Base-by-base conservation (phyloP, 2,797 vertebrate genomes). In the Nannoperca australis region DNA sequence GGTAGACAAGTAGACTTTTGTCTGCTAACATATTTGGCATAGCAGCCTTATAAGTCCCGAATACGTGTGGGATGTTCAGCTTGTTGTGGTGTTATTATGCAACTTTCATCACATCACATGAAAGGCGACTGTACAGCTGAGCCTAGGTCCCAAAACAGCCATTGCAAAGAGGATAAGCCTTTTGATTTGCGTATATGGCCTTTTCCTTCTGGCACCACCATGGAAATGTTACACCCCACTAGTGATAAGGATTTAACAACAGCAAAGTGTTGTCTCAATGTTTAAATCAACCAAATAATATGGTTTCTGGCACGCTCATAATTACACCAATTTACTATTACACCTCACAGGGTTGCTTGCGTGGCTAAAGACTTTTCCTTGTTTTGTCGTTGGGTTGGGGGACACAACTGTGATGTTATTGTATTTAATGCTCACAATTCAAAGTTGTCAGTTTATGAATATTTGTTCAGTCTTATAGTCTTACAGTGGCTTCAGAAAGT, bases 331-430 rank as follows among this genome's bases (percentile, higher is more conserved):
- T 3, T 10, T 12, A 36, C n/a, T 15, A 12, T 60, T 42, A 14
- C 34, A 36, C 32, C 11, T 42, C 27, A 60, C n/a, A 64, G 8
- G 14, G 45, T 27, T 61, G 65, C 73, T 76, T 30, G 34, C 12
- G 59, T 70, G 76, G 54, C 72, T 75, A 32, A 66, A 62, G 11
- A 68, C 40, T 27, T 40, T 20, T 13, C 22, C n/a, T 53, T 13
- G 17, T 70, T 73, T 56, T 34, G 7, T 55, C 58, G 14, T 8
- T 45, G 3, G 11, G 44, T 22, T 40, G 20, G 50, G 50, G 9
- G 10, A 73, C 18, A 11, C 45, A 0, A 77, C 42, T 62, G 50
- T 27, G 40, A 53, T 30, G 47, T 69, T 51, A 0, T 3, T 63
- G 24, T 64, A 73, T 59, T 32, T 10, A 58, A 38, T 69, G 45